Evolutionary conservation across 23 tunicate genomes (phyloP), one percentile per base, ranked within the genome.

Genomic region (Ascidia mentula): DNA sequence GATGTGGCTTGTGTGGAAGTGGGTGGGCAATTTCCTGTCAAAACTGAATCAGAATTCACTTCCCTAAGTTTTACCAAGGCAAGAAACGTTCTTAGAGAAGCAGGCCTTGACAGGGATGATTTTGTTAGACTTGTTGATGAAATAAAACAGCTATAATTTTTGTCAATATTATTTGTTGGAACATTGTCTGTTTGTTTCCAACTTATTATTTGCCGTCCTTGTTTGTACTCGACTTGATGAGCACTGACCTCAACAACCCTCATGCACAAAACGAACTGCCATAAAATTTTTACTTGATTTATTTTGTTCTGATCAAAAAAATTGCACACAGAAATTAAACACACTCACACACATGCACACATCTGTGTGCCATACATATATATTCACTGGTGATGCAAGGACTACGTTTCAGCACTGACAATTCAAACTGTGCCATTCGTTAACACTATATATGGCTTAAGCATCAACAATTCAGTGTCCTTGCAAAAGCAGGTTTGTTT

Each of bases 1-100:
- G 96, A 95, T 75, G 86, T 89, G 0, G 99, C 99, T 13, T 95
- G 99, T 73, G 89, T 83, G 1, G 99, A 95, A 79, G 85, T 95
- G 0, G 89, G 89, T 28, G 99, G 99, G 3, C 96, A 89, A 34
- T 86, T 90, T 65, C 92, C 92, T 24, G 72, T 95, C 17, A 95
- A 88, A 74, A 69, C 88, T 22, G 61, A 83, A 77, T 82, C 46
- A 34, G 88, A 88, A 35, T 95, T 90, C 37, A 78, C 80, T 22
- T 60, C 36, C 1, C 40, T 94, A 18, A 89, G 81, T 0, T 46
- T 53, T 37, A 84, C 80, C 1, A 79, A 36, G 31, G 94, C 87
- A 7, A 34, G 15, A 6, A 32, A 76, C 7, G 37, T 65, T 36
- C 38, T 94, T 5, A 30, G 32, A 42, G 46, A 75, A 40, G 86